Conservation (phyloP, 1,140 invertebrate genomes). For the Drosophila rufa region DNA sequence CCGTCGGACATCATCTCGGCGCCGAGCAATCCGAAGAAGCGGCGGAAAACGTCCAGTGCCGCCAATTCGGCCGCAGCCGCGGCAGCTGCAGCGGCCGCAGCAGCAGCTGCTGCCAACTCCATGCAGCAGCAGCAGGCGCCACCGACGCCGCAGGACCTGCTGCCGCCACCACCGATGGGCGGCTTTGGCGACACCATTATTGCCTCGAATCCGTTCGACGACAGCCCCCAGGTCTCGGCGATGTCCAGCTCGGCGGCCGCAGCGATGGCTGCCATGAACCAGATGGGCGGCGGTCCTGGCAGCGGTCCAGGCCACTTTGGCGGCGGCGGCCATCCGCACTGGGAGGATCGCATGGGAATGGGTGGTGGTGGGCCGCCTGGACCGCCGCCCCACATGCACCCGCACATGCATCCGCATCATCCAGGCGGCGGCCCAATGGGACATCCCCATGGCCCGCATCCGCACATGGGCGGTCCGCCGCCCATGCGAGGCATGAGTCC, state of each 20-base stretch:
- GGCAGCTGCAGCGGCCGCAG: constrained; percentile 79
- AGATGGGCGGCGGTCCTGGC: constrained; percentile 72
- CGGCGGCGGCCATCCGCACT: constrained; percentile 85
- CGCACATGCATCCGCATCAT: constrained; percentile 85
- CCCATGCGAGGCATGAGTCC: constrained; percentile 91
- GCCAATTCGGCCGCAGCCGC: constrained; percentile 79
- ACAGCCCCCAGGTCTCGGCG: constrained; percentile 89
- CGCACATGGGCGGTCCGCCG: constrained; percentile 86
- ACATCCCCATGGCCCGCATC: constrained; percentile 84
- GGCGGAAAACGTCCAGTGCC: constrained; percentile 89
- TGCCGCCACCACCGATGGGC: constrained; percentile 92
- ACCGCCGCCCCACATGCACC: constrained; percentile 79
- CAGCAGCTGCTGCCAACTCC: constrained; percentile 85
- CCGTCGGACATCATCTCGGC: constrained; percentile 87
- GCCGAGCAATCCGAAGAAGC: constrained; percentile 89
- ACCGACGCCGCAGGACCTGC: constrained; percentile 89
- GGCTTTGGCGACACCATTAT: constrained; percentile 97
- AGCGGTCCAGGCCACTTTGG: constrained; percentile 73
- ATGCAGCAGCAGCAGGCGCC: constrained; percentile 87
- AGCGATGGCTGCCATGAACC: constrained; percentile 87
- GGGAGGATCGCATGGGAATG: constrained; percentile 85
- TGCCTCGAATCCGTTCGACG: constrained; percentile 98
- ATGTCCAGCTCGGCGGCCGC: constrained; percentile 82
- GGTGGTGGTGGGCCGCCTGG: constrained; percentile 86
- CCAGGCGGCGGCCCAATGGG: constrained; percentile 85